Evolutionary conservation across 2,888 invertebrate species (phyloP).

Genomic region (Athalia circularis): DNA sequence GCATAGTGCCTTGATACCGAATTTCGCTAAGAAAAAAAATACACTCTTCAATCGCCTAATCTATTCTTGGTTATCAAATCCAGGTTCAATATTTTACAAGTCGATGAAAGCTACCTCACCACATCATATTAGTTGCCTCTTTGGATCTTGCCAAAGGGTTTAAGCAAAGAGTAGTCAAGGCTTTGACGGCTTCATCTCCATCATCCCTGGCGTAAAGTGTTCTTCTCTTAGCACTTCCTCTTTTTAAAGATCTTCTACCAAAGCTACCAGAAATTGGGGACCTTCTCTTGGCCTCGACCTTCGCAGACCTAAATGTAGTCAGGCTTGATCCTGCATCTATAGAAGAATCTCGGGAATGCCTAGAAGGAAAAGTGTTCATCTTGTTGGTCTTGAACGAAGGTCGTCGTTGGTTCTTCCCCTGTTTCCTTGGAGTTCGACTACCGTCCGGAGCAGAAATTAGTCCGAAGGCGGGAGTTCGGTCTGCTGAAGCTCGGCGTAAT

Average conservation of each 20-base stretch:
- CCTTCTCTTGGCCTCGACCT: constrained; percentile 21
- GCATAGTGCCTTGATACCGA: background rate
- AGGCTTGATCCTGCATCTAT: constrained; percentile 43
- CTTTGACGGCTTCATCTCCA: constrained; percentile 67
- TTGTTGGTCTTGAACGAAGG: constrained; percentile 59
- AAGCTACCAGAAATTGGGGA: constrained; percentile 33
- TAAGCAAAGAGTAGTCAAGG: constrained; percentile 66
- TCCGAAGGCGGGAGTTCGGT: constrained; percentile 51
- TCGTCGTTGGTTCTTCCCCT: constrained; percentile 50
- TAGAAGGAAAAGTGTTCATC: constrained; percentile 55
- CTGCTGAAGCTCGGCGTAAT: constrained; percentile 52
- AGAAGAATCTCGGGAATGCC: constrained; percentile 27
- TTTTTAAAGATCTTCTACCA: constrained; percentile 49
- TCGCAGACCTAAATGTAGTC: constrained; percentile 46
- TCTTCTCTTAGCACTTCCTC: constrained; percentile 60
- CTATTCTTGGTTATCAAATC: background rate
- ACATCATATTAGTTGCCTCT: constrained; percentile 68
- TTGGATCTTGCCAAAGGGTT: constrained; percentile 69
- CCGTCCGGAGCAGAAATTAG: constrained; percentile 21
- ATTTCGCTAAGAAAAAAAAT: background rate
- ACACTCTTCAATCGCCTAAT: background rate
- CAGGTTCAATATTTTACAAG: background rate
- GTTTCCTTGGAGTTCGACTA: constrained; percentile 35
- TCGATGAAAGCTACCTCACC: constrained; percentile 59
- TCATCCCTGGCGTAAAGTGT: constrained; percentile 70